phyloP scores from a whole-genome alignment of 2,113 vertebrate species.

The Elephantulus edwardii region DNA sequence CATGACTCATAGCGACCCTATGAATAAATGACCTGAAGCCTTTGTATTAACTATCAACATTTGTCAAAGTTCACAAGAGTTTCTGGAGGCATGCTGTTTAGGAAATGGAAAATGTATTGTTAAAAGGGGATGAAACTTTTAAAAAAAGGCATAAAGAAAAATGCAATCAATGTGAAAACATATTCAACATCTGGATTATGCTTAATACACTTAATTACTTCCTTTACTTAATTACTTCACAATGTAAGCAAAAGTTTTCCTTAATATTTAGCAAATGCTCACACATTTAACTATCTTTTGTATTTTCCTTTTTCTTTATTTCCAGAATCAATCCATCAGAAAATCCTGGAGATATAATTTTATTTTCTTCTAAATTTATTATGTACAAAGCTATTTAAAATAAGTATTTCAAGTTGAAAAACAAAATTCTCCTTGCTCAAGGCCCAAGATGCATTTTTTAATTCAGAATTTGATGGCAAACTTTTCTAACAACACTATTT shows the following conservation, averaged over 20 bases:
- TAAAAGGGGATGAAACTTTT: no score
- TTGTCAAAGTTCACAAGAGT: no score
- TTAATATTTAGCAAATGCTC: neutral
- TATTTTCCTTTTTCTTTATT: neutral
- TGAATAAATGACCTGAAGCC: no score
- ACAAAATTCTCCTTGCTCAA: neutral
- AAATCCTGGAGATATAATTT: neutral
- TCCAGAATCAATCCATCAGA: neutral
- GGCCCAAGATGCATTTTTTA: neutral
- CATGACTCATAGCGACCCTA: no score
- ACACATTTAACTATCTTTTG: neutral
- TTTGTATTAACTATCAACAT: no score
- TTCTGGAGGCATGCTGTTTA: no score
- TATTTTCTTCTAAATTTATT: neutral
- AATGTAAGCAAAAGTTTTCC: neutral
- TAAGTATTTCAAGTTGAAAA: slow-evolving; percentile 7
- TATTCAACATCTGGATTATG: neutral
- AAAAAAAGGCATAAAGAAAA: neutral
- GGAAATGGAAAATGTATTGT: no score
- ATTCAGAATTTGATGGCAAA: slow-evolving; percentile 17
- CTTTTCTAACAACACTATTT: neutral
- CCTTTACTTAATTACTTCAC: neutral
- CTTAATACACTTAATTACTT: no score
- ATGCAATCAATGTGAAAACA: no score
- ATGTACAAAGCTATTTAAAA: slow-evolving; percentile 14